Evolutionary conservation across 2,797 vertebrate species (phyloP).

Genomic region (Zonotrichia albicollis): DNA sequence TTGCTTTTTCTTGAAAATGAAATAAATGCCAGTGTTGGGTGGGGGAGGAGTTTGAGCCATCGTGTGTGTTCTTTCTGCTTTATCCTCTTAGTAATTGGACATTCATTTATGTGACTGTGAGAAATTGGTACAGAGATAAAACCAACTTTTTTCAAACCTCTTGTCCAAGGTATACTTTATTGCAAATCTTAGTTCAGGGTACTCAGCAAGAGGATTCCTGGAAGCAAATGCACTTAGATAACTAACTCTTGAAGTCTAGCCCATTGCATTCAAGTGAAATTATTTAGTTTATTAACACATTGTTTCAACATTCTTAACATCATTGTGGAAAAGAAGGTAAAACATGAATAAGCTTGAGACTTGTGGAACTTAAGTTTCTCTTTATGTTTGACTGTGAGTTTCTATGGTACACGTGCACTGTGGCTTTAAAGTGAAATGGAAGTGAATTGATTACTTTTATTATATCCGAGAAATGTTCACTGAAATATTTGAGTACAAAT

Average conservation of each 20-base stretch:
- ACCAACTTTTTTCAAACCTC: background rate
- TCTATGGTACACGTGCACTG: accelerated
- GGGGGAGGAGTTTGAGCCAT: background rate
- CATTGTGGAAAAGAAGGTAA: background rate
- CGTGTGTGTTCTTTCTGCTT: background rate
- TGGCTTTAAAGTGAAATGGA: background rate
- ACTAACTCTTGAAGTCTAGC: background rate
- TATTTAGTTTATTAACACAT: background rate
- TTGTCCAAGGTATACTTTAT: background rate
- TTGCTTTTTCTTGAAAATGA: background rate
- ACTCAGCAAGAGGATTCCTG: background rate
- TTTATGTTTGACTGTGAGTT: background rate
- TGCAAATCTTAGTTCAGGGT: background rate
- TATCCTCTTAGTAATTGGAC: background rate
- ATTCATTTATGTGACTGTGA: background rate
- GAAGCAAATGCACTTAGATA: background rate
- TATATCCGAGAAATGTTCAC: background rate
- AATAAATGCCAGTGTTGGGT: background rate
- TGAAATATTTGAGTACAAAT: background rate
- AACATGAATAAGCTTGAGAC: background rate
- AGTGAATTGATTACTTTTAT: background rate
- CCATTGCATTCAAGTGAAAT: background rate
- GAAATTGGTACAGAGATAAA: background rate
- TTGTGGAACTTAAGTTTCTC: background rate
- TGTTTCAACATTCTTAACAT: background rate